These are phyloP conservation scores for Thymallus thymallus DNA, from an alignment of 2,113 vertebrate genomes.

Conservation along the genomic window DNA sequence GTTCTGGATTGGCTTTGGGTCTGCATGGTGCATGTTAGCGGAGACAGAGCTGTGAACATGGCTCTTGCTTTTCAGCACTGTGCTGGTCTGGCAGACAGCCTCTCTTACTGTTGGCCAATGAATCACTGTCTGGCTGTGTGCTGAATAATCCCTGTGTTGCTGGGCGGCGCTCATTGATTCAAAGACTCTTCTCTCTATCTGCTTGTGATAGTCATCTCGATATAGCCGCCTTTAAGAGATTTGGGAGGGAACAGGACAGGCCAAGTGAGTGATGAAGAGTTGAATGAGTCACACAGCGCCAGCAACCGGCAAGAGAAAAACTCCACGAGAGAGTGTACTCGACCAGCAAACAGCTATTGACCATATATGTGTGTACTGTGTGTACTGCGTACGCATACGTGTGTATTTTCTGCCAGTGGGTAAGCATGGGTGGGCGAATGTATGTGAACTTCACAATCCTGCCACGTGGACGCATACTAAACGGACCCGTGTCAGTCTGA, in stretches of 20 bases:
- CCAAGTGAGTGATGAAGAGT: not conserved
- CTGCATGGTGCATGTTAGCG: not conserved
- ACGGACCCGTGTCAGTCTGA: conserved; percentile 22
- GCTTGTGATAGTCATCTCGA: conserved; percentile 2
- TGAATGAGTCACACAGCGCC: not conserved
- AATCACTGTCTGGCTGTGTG: conserved; percentile 61
- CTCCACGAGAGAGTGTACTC: not conserved
- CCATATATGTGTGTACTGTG: not conserved
- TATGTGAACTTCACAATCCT: conserved; percentile 4
- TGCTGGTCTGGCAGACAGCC: not conserved
- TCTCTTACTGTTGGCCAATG: conserved; percentile 22
- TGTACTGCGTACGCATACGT: conserved; percentile 28
- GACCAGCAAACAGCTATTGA: not conserved
- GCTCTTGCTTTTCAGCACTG: not conserved
- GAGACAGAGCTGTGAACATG: not conserved
- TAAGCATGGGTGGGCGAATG: conserved; percentile 21
- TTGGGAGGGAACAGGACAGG: not conserved
- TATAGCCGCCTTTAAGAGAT: not conserved
- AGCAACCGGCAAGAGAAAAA: not conserved
- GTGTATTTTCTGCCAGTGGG: conserved; percentile 26
- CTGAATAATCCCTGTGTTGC: conserved; percentile 47
- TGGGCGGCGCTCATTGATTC: conserved; percentile 42
- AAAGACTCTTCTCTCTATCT: conserved; percentile 32
- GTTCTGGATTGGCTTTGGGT: no score
- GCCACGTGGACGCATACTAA: conserved; percentile 19